Base-by-base conservation (phyloP, 2,113 vertebrate genomes). In the Bos taurus region DNA sequence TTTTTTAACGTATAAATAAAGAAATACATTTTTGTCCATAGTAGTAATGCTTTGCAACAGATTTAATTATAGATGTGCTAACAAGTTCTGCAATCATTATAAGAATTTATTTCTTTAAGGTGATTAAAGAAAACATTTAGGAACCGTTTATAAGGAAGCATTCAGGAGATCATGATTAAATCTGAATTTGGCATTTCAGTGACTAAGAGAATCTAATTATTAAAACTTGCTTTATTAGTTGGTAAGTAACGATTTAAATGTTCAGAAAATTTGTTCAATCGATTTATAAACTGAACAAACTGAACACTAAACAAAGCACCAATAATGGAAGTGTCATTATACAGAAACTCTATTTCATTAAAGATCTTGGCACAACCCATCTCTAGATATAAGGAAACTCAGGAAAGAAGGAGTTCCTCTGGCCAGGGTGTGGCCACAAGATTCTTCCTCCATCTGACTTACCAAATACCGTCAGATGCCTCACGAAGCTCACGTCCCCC, bases 401-500 rank as follows among this genome's bases (percentile, higher is more conserved):
- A 36, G 88, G 50, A 17, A n/a, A 57, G 15, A 43, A 19, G 15
- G 23, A 64, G 11, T 21, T 48, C 7, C 80, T 36, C 60, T 17
- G 33, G 30, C 78, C 40, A 57, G 82, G 15, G 40, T 33, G 26
- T 40, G 60, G 60, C 43, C 52, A 10, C 3, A 0, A 3, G 15
- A n/a, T 12, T 89, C 57, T 84, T 30, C 13, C 56, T 87, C 48
- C 2, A 0, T 11, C 36, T 12, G 15, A 82, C 88, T 98, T 98
- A 99, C 99, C 99, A 94, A 99, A 98, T 90, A 99, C 98, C 12
- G 99, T 99, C 90, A 98, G 94, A 33, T 99, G 99, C 77, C 99
- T 99, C 94, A 99, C 97, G 95, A 99, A 99, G 92, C 99, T 99
- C 81, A 99, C 99, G 0, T 99, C 98, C 95, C 99, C 99, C 16